Evolutionary conservation across 2,888 invertebrate genomes (phyloP).

Genomic region (Drosophila dives): DNA sequence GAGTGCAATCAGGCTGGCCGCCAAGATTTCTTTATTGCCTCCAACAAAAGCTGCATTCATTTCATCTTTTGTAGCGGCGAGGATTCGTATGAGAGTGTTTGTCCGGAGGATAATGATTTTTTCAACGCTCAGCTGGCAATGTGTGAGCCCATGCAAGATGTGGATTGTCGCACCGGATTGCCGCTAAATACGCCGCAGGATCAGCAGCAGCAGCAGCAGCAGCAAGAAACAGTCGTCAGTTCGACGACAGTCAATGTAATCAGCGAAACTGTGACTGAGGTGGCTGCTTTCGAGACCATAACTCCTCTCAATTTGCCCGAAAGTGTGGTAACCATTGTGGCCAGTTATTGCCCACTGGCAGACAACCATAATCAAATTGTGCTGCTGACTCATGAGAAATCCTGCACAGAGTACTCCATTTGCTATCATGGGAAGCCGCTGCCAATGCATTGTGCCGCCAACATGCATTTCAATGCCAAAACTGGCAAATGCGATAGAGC

Average conservation of each 20-base stretch:
- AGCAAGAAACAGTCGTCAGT: background rate
- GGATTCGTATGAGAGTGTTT: conserved; percentile 78
- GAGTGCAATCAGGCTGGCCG: conserved; percentile 44
- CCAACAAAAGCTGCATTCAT: conserved; percentile 69
- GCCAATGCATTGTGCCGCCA: conserved; percentile 76
- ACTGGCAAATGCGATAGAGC: conserved; percentile 81
- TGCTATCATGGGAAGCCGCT: conserved; percentile 75
- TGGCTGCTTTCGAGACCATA: background rate
- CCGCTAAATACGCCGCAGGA: conserved; percentile 1
- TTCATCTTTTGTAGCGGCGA: conserved; percentile 77
- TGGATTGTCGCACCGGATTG: conserved; percentile 61
- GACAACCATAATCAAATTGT: conserved; percentile 71
- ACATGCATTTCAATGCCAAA: conserved; percentile 75
- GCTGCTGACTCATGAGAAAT: conserved; percentile 67
- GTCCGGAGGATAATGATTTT: conserved; percentile 68
- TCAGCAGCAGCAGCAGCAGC: background rate
- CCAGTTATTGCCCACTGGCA: conserved; percentile 62
- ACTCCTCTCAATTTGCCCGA: background rate
- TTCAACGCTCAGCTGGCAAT: conserved; percentile 60
- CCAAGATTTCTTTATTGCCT: conserved; percentile 52
- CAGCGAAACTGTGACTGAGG: background rate
- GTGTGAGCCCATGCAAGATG: conserved; percentile 64
- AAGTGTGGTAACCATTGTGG: conserved; percentile 31
- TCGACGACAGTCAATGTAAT: background rate
- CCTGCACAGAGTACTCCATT: conserved; percentile 81